These are phyloP conservation scores for Nezara viridula DNA, from an alignment of 2,888 invertebrate genomes.

Conservation along the genomic window DNA sequence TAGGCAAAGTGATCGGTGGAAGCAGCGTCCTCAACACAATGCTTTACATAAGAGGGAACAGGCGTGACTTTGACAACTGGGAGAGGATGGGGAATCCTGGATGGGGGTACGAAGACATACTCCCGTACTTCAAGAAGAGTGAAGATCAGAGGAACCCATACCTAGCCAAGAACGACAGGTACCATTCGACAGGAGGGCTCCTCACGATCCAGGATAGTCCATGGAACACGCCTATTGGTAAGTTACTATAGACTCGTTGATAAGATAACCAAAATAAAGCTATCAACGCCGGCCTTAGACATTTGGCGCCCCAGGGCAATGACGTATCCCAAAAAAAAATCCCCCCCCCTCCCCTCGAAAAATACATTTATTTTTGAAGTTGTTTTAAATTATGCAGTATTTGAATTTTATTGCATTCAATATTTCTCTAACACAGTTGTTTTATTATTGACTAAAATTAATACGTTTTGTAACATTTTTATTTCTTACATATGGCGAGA, in stretches of 20 bases:
- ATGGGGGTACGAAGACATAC: slow-evolving; percentile 87
- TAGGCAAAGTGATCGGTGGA: slow-evolving; percentile 71
- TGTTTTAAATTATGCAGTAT: too few species aligned
- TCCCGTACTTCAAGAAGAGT: slow-evolving; percentile 89
- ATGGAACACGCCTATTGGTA: slow-evolving; percentile 83
- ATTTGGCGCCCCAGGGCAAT: too few species aligned
- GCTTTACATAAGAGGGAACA: slow-evolving; percentile 91
- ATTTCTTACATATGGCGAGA: too few species aligned
- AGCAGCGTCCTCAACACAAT: slow-evolving; percentile 91
- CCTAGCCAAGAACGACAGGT: slow-evolving; percentile 76
- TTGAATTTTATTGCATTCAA: too few species aligned
- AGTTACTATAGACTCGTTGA: neutral
- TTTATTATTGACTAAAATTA: too few species aligned
- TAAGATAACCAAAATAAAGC: neutral
- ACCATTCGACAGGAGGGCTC: slow-evolving; percentile 83
- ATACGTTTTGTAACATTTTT: too few species aligned
- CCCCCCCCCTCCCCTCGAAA: too few species aligned
- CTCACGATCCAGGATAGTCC: slow-evolving; percentile 83
- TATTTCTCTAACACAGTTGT: too few species aligned
- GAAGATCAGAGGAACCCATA: slow-evolving; percentile 91
- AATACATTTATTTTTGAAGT: too few species aligned
- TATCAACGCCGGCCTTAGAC: too few species aligned
- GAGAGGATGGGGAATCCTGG: slow-evolving; percentile 86
- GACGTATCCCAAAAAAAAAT: too few species aligned
- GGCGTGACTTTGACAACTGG: slow-evolving; percentile 90